Evolutionary conservation across 2,797 vertebrate genomes (phyloP).

Genomic region (Gorsachius magnificus): DNA sequence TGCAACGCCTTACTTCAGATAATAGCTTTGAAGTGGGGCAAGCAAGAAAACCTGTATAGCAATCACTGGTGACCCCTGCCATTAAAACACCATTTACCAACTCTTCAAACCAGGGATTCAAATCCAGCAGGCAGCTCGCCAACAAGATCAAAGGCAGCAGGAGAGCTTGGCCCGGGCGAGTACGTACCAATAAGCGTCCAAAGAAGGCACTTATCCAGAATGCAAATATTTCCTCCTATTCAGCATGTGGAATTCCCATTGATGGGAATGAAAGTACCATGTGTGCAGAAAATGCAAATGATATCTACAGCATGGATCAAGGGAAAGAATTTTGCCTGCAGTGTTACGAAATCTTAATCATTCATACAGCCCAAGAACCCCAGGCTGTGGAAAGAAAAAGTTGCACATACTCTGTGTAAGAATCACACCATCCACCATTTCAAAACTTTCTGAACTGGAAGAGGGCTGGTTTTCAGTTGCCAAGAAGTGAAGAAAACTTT

Average conservation of each 20-base stretch:
- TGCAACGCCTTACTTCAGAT: slow-evolving; percentile 4
- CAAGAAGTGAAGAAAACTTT: neutral
- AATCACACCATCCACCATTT: neutral
- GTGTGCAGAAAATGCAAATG: slow-evolving; percentile 16
- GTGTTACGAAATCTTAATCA: slow-evolving; percentile 9
- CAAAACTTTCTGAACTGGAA: neutral
- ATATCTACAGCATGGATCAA: slow-evolving; percentile 41
- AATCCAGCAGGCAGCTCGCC: neutral
- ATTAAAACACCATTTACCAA: slow-evolving; percentile 29
- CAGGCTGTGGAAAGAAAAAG: neutral
- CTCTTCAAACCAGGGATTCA: neutral
- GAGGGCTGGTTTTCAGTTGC: neutral
- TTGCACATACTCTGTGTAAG: neutral
- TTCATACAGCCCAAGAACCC: neutral
- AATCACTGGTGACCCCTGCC: neutral
- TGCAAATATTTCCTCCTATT: slow-evolving; percentile 53
- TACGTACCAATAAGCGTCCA: slow-evolving; percentile 22
- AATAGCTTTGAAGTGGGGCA: neutral
- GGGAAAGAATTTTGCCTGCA: slow-evolving; percentile 33
- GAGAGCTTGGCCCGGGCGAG: neutral
- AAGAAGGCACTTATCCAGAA: slow-evolving; percentile 47
- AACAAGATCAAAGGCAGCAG: slow-evolving; percentile 29
- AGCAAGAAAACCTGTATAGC: neutral
- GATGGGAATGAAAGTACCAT: slow-evolving; percentile 47
- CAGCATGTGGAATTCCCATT: slow-evolving; percentile 57